Evolutionary conservation across 2,888 invertebrate genomes (phyloP).

Genomic region (Cheilosia vernalis): DNA sequence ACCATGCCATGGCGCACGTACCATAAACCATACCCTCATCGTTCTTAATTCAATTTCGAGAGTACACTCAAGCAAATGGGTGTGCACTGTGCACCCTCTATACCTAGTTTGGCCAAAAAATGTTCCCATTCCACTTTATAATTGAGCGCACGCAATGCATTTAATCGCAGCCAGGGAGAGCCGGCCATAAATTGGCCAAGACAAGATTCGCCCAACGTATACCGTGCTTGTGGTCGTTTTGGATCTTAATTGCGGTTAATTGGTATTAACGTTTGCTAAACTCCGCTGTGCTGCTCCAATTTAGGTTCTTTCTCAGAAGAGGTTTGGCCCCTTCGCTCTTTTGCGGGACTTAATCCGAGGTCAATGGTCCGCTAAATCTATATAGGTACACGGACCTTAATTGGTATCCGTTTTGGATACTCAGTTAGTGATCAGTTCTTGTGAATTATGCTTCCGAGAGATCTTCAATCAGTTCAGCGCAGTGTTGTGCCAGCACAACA

Average conservation of each 20-base stretch:
- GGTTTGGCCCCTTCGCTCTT: slow-evolving; percentile 6
- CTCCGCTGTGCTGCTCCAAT: slow-evolving; percentile 48
- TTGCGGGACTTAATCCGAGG: slow-evolving; percentile 49
- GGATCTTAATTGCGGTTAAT: slow-evolving; percentile 81
- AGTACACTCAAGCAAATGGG: slow-evolving; percentile 51
- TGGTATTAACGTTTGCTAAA: slow-evolving; percentile 80
- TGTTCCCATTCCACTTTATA: slow-evolving; percentile 55
- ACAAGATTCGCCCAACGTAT: slow-evolving; percentile 43
- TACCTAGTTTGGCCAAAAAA: slow-evolving; percentile 60
- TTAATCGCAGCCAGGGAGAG: slow-evolving; percentile 47
- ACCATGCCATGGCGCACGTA: slow-evolving; percentile 54
- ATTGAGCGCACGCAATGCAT: slow-evolving; percentile 62
- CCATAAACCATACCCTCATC: slow-evolving; percentile 73
- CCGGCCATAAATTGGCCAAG: slow-evolving; percentile 44
- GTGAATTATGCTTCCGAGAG: slow-evolving; percentile 63
- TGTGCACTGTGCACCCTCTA: slow-evolving; percentile 17
- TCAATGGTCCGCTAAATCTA: slow-evolving; percentile 55
- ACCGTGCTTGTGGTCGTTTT: slow-evolving; percentile 31
- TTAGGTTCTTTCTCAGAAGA: slow-evolving; percentile 57
- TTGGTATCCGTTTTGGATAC: slow-evolving; percentile 48
- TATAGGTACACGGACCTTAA: slow-evolving; percentile 40
- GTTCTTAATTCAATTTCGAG: slow-evolving; percentile 62
- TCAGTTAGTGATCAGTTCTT: slow-evolving; percentile 32
- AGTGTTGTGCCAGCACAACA: background rate
- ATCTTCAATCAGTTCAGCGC: slow-evolving; percentile 44